Conservation (phyloP, 2,113 vertebrate species). For the Zosterops pallidus region DNA sequence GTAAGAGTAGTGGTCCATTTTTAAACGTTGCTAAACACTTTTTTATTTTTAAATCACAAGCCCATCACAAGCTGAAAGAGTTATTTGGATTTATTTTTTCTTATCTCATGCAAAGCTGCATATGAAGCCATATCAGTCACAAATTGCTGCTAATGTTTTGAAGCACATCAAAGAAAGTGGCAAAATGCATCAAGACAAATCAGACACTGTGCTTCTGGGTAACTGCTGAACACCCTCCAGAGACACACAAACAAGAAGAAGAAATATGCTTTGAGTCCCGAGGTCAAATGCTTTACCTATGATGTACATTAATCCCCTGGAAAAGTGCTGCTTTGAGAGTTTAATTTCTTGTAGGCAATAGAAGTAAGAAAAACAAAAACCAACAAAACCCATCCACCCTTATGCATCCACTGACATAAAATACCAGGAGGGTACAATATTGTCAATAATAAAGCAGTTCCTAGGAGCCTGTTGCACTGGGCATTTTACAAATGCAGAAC, state of each 20-base stretch:
- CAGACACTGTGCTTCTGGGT: background rate
- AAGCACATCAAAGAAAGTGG: background rate
- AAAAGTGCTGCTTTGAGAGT: background rate
- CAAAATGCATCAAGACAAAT: background rate
- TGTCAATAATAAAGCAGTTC: background rate
- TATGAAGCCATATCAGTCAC: background rate
- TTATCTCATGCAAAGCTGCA: background rate
- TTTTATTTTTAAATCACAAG: background rate
- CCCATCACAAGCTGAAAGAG: background rate
- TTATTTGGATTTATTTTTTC: background rate
- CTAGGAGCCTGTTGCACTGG: background rate
- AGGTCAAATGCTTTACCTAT: slow-evolving; percentile 51
- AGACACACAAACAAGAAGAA: background rate
- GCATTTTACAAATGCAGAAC: background rate
- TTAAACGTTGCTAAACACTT: background rate
- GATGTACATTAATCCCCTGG: slow-evolving; percentile 5
- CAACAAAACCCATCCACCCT: background rate
- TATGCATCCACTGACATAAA: background rate
- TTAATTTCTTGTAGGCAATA: slow-evolving; percentile 13
- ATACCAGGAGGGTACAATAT: background rate
- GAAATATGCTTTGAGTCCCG: background rate
- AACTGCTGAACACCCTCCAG: background rate
- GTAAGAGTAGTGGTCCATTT: background rate
- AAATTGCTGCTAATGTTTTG: slow-evolving; percentile 1
- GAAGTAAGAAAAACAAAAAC: background rate